Base-by-base conservation (phyloP, 2,113 vertebrate genomes). In the Odobenus rosmarus region DNA sequence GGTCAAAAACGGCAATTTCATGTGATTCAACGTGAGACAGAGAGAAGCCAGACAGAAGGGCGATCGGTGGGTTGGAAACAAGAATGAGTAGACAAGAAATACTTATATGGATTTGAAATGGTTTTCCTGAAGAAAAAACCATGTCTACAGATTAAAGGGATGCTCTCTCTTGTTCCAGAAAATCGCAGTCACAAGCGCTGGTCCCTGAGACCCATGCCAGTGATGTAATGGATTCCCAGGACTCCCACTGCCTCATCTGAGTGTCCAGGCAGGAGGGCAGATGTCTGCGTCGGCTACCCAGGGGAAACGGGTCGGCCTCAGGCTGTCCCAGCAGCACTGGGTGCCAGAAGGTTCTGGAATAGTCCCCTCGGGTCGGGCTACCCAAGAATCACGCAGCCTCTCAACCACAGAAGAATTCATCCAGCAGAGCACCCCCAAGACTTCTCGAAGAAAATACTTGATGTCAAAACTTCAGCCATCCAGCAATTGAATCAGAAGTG, bases 31-130 rank as follows among this genome's bases (percentile, higher is more conserved):
- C 51, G 23, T 11, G 69, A 55, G 7, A 0, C 3, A 1, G 46
- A 59, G 49, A 42, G 46, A 23, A 49, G 39, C 5, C 59, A 15
- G 57, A 4, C 23, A 2, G 5, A 33, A 12, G 94, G 19, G 21
- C 2, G 21, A 7, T 0, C 1, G 51, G 36, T 39, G 1, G 18
- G 1, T 39, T 2, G 16, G 33, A 69, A 16, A 5, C 31, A 4
- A 21, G 49, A 57, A 71, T 31, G 10, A 21, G 55, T 1, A 36
- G 36, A 76, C 46, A 33, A 36, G 24, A 23, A 77, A 19, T 28
- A 33, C 36, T 1, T 53, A 3, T 1, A 7, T 0, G 16, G 1
- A 19, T 24, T 13, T 11, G 42, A 24, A 18, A 55, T 24, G 49
- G 3, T 14, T 9, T 36, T 28, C 49, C 57, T 49, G 59, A 57